Evolutionary conservation across 2,113 vertebrate species (phyloP), one percentile per base, ranked within the genome.

Genomic region (Hyperopisus bebe): DNA sequence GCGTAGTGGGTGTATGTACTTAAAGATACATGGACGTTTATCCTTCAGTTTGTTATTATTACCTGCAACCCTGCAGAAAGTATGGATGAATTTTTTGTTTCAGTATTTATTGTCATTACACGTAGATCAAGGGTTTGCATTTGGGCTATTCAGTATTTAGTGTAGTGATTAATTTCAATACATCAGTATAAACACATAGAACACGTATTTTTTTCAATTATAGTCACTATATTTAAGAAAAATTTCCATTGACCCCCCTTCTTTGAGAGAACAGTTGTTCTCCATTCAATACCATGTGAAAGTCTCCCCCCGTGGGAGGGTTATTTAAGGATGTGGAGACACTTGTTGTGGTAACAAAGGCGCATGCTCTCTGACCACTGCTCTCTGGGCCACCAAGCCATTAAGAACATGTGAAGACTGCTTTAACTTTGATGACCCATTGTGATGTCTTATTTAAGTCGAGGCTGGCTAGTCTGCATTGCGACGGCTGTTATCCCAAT

Each of bases 191-290:
- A 77, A 77, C 3, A 39, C 13, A 7, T 6, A 39, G 13, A 77
- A 66, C 27, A 31, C 1, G 1, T 24, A n/a, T n/a, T 11, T 70
- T 11, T 66, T 66, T 70, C 27, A 70, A 31, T 70, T 31, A 70
- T 31, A 31, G 62, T 70, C n/a, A 27, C 62, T 70, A 70, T 70
- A 70, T 42, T 17, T 42, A 80, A 42, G 35, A 80, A 7, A 42
- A 80, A 35, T 42, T 42, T 92, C 88, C 90, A 42, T 42, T 88
- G 91, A 46, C 55, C 92, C 86, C 91, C 82, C 80, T 77, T 90
- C 89, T 24, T 84, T 17, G n/a, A 70, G n/a, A 70, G 62, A 13
- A 70, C n/a, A 70, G 62, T 24, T 84, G 15, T 46, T 47, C 44
- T 47, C 47, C 9, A n/a, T 84, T 46, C 17, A 82, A 44, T 39